Evolutionary conservation across 2,113 vertebrate species (phyloP).

Genomic region (Solea solea): DNA sequence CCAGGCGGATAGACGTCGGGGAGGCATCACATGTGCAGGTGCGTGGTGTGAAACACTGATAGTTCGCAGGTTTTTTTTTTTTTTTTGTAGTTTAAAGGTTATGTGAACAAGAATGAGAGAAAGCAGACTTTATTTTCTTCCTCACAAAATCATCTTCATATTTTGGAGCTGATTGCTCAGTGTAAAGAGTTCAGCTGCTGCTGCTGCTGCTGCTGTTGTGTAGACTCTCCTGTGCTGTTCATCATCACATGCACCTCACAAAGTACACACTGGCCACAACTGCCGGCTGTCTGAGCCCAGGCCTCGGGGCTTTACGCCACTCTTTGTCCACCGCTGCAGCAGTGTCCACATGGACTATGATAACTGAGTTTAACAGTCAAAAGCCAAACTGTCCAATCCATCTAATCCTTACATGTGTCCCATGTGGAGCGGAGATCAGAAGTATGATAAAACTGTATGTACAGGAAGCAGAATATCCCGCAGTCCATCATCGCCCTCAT

Average conservation of each 20-base stretch:
- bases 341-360: constrained; percentile 29
- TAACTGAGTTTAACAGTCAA: constrained; percentile 37
- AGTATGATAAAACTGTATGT: constrained; percentile 8
- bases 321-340: not conserved
- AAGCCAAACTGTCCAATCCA: constrained; percentile 12
- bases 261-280: constrained; percentile 53
- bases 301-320: constrained; percentile 30
- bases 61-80: constrained; percentile 51
- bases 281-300: constrained; percentile 20
- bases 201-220: constrained; percentile 13
- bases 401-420: not conserved
- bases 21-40: constrained; percentile 22
- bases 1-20: constrained; percentile 2
- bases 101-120: constrained; percentile 22
- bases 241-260: constrained; percentile 75
- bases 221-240: constrained; percentile 63
- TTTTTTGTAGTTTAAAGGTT: constrained; percentile 44
- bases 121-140: constrained; percentile 24
- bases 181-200: constrained; percentile 35
- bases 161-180: constrained; percentile 32
- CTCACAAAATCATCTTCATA: constrained; percentile 48
- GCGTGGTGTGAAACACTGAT: not conserved
- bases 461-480: constrained; percentile 19
- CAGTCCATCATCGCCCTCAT: constrained; percentile 56
- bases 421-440: constrained; percentile 12